Percentiles rank a stretch among this genome's conserved stretches.
phyloP scores from a whole-genome alignment of 2,113 vertebrate genomes.

The Neotragus moschatus region DNA sequence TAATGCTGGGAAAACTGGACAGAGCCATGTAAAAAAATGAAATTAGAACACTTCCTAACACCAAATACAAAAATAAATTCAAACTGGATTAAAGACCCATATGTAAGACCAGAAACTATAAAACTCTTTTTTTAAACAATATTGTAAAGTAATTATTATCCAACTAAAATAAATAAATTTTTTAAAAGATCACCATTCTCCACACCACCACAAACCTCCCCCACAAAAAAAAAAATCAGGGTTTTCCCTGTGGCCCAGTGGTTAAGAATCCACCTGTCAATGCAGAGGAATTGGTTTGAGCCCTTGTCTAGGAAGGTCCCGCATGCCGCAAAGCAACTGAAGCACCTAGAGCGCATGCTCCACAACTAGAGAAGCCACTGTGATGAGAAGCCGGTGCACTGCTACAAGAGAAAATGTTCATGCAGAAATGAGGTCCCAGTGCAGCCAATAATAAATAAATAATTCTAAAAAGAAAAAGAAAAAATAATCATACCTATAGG shows the following conservation, averaged over 20 bases:
- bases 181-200: conserved; percentile 38
- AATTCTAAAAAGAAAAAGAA: neutral
- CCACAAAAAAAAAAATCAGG: neutral
- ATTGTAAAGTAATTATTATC: neutral
- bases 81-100: neutral
- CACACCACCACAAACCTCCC: neutral
- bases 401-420: neutral
- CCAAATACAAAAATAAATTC: neutral
- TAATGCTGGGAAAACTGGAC: neutral
- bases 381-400: neutral
- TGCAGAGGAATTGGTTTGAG: neutral
- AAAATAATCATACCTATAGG: neutral
- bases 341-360: neutral
- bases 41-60: neutral
- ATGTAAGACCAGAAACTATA: neutral
- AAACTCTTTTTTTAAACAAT: neutral
- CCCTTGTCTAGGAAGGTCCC: neutral
- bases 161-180: neutral
- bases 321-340: neutral
- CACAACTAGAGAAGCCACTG: neutral
- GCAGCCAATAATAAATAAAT: neutral
- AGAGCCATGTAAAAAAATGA: neutral
- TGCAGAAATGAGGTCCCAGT: neutral
- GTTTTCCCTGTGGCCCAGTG: neutral
- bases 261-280: neutral